Conservation (phyloP, 1,140 invertebrate genomes). For the Drosophila paulistorum region DNA sequence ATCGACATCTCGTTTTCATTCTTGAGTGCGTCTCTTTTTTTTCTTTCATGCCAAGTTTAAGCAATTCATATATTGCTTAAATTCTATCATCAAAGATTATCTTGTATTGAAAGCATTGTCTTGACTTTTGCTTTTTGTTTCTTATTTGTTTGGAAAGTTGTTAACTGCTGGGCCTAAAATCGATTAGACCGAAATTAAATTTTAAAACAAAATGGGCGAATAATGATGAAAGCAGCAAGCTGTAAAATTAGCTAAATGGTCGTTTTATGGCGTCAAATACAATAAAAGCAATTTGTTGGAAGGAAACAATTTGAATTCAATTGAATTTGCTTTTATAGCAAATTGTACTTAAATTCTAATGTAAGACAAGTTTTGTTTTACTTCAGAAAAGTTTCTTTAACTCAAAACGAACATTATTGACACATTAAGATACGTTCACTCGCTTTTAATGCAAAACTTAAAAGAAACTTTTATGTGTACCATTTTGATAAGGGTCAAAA, state of each 20-base stretch:
- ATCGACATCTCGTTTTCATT: neutral
- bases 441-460: neutral
- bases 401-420: neutral
- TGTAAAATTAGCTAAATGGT: neutral
- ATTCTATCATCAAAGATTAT: neutral
- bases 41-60: too few relatives aligned
- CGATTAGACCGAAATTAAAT: constrained; percentile 60
- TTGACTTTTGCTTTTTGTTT: constrained; percentile 8
- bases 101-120: neutral
- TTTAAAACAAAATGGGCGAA: constrained; percentile 22
- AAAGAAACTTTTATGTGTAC: neutral
- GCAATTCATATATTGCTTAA: neutral
- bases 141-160: neutral
- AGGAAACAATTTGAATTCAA: neutral
- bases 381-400: too few relatives aligned
- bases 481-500: neutral
- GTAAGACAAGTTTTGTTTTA: too few relatives aligned
- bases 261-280: neutral
- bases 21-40: neutral
- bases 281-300: neutral
- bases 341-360: too few relatives aligned
- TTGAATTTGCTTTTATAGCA: neutral
- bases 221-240: constrained; percentile 12
- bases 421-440: neutral
- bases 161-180: constrained; percentile 32